Conservation (phyloP, 1,140 invertebrate genomes). For the Goniozus legneri region DNA sequence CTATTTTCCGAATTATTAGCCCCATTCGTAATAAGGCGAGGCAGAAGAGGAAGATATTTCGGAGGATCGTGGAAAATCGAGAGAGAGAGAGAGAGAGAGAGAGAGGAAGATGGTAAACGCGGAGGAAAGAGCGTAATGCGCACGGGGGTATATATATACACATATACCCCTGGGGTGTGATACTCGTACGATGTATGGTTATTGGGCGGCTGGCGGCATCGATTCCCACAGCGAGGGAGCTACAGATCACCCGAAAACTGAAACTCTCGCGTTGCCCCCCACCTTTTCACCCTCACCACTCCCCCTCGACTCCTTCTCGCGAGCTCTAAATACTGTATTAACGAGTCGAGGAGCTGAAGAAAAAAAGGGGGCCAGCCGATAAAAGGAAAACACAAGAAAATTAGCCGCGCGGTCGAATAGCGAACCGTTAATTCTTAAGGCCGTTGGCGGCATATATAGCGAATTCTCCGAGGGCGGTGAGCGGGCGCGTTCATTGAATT, state of each 20-base stretch:
- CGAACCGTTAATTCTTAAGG: too few species aligned
- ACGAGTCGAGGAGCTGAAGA: slow-evolving; percentile 21
- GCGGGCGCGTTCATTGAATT: too few species aligned
- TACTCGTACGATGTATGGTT: slow-evolving; percentile 51
- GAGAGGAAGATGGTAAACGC: not conserved
- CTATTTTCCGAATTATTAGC: too few species aligned
- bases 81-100: not conserved
- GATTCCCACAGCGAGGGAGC: slow-evolving; percentile 51
- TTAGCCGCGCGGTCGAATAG: too few species aligned
- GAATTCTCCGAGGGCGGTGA: too few species aligned
- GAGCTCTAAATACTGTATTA: slow-evolving; percentile 45
- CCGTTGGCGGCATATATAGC: too few species aligned
- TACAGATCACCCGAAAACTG: slow-evolving; percentile 51
- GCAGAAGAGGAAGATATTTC: not conserved
- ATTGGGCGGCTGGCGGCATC: slow-evolving; percentile 50
- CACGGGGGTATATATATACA: slow-evolving; percentile 36
- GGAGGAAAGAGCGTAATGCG: not conserved
- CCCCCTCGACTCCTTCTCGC: slow-evolving; percentile 6
- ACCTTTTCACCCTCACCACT: slow-evolving; percentile 1
- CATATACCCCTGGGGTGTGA: slow-evolving; percentile 49
- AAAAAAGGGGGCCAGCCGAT: too few species aligned
- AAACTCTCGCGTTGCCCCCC: slow-evolving; percentile 35
- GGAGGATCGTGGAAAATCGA: not conserved
- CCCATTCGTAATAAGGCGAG: not conserved
- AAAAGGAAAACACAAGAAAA: too few species aligned